Conservation (phyloP, 2,888 invertebrate genomes). For the Argyresthia goedartella region DNA sequence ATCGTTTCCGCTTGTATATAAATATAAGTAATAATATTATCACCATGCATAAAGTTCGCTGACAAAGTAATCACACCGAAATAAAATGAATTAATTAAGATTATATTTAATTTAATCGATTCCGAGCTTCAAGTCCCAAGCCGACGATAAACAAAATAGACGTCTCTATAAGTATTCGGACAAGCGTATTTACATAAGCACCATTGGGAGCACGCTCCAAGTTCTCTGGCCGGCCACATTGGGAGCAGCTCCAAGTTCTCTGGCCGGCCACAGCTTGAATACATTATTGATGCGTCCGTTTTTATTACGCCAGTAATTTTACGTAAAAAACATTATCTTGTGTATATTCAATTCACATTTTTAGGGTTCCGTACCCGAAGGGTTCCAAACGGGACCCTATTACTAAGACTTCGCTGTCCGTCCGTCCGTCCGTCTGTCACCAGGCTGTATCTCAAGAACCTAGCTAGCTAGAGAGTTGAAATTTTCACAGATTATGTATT, state of each 20-base stretch:
- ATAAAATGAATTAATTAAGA: conserved; percentile 2
- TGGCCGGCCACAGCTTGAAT: conserved; percentile 44
- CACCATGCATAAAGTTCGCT: neutral
- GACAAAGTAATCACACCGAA: neutral
- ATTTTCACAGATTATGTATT: too few species aligned
- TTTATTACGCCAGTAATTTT: conserved; percentile 57
- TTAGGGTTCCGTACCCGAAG: too few species aligned
- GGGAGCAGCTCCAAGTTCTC: conserved; percentile 39
- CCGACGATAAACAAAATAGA: conserved; percentile 41
- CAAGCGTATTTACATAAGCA: conserved; percentile 56
- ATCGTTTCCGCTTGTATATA: too few species aligned
- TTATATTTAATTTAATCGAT: conserved; percentile 1
- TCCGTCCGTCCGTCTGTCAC: too few species aligned
- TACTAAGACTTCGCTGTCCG: too few species aligned
- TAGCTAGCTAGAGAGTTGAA: too few species aligned
- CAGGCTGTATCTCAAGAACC: too few species aligned
- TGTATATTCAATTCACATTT: conserved; percentile 7
- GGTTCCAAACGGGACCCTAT: too few species aligned
- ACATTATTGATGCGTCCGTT: conserved; percentile 47
- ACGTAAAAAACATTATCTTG: conserved; percentile 39
- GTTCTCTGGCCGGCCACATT: conserved; percentile 39
- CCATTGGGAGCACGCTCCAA: conserved; percentile 39
- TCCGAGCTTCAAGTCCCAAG: conserved; percentile 15
- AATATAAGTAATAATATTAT: too few species aligned
- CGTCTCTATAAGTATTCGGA: conserved; percentile 45